Conservation (phyloP, 1,140 invertebrate species). For the Leptinotarsa texana region DNA sequence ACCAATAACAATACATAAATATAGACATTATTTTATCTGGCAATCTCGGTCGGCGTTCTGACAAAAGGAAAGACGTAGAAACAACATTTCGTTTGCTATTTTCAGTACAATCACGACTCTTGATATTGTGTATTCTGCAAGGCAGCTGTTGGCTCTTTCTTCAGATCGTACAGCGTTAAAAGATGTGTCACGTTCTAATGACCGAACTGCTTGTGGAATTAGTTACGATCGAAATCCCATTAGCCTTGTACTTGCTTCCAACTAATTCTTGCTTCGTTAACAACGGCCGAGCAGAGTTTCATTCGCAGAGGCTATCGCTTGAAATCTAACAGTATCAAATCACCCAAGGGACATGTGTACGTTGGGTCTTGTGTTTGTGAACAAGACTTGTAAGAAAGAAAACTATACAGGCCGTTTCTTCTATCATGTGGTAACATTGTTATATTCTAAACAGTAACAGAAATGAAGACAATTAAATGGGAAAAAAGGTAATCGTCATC, state of each 20-base stretch:
- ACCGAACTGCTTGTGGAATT: not conserved
- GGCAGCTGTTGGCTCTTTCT: constrained; percentile 7
- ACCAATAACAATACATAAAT: not conserved
- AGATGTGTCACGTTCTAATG: constrained; percentile 11
- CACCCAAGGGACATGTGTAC: too few species aligned
- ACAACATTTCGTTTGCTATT: constrained; percentile 16
- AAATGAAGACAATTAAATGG: too few species aligned
- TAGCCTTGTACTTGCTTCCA: not conserved
- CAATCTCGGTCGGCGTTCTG: constrained; percentile 1
- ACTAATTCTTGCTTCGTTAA: too few species aligned
- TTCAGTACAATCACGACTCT: constrained; percentile 21
- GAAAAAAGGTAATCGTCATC: too few species aligned
- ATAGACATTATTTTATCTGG: constrained; percentile 7
- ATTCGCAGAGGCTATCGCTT: too few species aligned
- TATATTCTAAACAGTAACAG: too few species aligned
- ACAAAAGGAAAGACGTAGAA: constrained; percentile 16
- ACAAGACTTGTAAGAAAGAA: too few species aligned
- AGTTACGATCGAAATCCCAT: not conserved
- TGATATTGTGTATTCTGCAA: constrained; percentile 15
- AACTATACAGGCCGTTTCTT: too few species aligned
- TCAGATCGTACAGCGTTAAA: not conserved
- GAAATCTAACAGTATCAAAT: too few species aligned
- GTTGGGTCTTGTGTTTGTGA: too few species aligned
- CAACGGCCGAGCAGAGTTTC: too few species aligned
- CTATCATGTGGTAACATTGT: too few species aligned